Evolutionary conservation across 92 coral and sea anemone genomes (phyloP).

Genomic region (Zoanthus solanderi): DNA sequence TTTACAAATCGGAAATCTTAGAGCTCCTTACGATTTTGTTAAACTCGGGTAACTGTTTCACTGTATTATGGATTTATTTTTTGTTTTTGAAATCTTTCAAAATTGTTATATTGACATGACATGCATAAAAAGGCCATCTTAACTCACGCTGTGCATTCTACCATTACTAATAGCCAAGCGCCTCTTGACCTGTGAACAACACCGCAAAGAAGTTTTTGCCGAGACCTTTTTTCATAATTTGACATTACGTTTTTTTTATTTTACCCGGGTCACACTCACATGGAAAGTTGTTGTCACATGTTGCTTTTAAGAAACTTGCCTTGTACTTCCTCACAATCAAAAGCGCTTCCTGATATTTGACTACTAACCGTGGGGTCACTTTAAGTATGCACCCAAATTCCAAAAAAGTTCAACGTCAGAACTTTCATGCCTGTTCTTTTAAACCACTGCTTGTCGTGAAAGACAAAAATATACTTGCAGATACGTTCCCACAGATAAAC

Average conservation of each 20-base stretch:
- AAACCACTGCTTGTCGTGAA: neutral
- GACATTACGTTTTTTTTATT: slow-evolving; percentile 15
- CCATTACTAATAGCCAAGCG: slow-evolving; percentile 11
- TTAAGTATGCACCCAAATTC: neutral
- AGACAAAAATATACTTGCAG: neutral
- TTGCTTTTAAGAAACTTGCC: neutral
- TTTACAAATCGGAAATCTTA: neutral
- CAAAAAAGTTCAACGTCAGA: neutral
- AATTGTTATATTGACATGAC: neutral
- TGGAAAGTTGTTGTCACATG: neutral
- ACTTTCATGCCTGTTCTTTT: neutral
- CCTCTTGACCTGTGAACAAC: slow-evolving; percentile 10
- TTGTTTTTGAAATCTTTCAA: neutral
- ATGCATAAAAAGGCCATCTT: neutral
- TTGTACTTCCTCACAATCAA: neutral
- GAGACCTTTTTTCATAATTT: neutral
- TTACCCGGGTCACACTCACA: neutral
- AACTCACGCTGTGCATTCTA: slow-evolving; percentile 4
- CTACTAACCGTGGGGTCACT: neutral
- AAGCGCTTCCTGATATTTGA: neutral
- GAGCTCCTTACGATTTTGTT: too few species aligned
- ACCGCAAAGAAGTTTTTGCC: neutral
- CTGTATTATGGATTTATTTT: neutral
- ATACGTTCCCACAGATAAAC: neutral
- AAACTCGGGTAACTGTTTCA: neutral